phyloP scores from a whole-genome alignment of 2,888 invertebrate species.

The Ochlodes sylvanus region DNA sequence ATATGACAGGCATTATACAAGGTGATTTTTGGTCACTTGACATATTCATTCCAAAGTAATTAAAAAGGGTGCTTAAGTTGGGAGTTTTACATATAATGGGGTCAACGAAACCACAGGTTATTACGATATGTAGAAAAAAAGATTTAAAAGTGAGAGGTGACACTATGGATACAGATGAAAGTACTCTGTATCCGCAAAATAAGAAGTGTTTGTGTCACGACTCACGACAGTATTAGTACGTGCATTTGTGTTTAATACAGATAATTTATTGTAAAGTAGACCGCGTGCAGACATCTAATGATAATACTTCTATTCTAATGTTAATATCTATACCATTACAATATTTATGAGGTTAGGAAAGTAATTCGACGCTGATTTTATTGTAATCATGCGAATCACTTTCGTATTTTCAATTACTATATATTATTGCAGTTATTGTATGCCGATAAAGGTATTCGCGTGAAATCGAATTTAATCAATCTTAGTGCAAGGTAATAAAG shows the following conservation, averaged over 20 bases:
- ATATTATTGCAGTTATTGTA: conserved; percentile 1
- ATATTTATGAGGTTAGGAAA: conserved; percentile 9
- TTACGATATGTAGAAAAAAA: neutral
- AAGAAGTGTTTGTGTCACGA: conserved; percentile 11
- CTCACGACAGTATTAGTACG: conserved; percentile 15
- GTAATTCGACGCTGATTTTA: neutral
- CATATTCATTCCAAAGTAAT: no score
- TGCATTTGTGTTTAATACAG: conserved; percentile 1
- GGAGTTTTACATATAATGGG: neutral
- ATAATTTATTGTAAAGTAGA: neutral
- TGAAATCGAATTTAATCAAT: conserved; percentile 1
- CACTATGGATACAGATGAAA: conserved; percentile 26
- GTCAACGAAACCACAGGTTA: conserved; percentile 4
- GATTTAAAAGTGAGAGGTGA: conserved; percentile 23
- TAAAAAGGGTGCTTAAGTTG: no score
- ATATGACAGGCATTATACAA: no score
- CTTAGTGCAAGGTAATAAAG: neutral
- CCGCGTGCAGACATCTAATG: neutral
- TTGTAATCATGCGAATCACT: conserved; percentile 6
- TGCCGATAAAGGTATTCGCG: neutral
- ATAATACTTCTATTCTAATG: neutral
- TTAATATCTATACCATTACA: conserved; percentile 3
- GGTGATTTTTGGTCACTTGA: no score
- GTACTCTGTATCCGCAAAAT: conserved; percentile 23
- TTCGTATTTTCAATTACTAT: conserved; percentile 5